phyloP scores from a whole-genome alignment of 2,797 vertebrate genomes.

The Cephalopachus bancanus region DNA sequence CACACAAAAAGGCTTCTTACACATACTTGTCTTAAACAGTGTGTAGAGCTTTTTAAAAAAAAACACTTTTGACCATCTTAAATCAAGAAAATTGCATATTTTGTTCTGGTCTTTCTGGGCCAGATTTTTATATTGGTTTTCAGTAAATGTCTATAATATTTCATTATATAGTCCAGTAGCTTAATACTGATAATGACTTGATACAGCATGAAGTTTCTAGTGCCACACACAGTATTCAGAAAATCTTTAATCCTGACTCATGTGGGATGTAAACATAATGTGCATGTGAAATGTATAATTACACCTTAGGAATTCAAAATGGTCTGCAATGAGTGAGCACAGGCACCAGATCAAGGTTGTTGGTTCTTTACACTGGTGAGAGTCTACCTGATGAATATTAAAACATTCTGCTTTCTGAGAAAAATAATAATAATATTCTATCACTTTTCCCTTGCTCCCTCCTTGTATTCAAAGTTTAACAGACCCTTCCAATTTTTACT shows the following conservation, averaged over 20 bases:
- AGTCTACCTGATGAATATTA: constrained; percentile 75
- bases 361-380: constrained; percentile 76
- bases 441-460: neutral
- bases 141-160: constrained; percentile 85
- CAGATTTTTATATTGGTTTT: constrained; percentile 91
- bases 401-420: constrained; percentile 72
- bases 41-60: constrained; percentile 84
- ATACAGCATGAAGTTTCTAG: constrained; percentile 88
- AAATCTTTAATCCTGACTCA: constrained; percentile 86
- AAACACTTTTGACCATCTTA: constrained; percentile 82
- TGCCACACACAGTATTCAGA: constrained; percentile 88
- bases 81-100: constrained; percentile 85
- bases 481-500: neutral
- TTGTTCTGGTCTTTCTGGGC: constrained; percentile 89
- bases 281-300: constrained; percentile 88
- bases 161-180: constrained; percentile 88
- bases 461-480: neutral
- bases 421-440: constrained; percentile 85
- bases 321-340: constrained; percentile 83
- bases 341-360: constrained; percentile 84
- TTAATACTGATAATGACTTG: constrained; percentile 85
- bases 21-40: constrained; percentile 84
- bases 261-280: constrained; percentile 80
- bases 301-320: constrained; percentile 82
- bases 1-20: constrained; percentile 86